These are phyloP conservation scores for Dioctria rufipes DNA, from an alignment of 2,888 invertebrate species.

Conservation along the genomic window DNA sequence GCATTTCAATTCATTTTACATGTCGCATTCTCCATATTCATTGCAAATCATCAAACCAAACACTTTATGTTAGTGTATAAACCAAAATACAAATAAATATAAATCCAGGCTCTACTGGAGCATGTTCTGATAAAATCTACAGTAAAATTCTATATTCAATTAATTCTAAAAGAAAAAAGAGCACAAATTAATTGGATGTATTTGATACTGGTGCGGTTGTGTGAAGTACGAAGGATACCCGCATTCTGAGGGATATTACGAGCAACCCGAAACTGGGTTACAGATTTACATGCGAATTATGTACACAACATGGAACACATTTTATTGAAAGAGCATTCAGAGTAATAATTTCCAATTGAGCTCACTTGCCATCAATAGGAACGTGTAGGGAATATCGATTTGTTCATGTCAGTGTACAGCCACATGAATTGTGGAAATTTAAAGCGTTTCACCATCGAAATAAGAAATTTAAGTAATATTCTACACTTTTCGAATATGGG, in stretches of 20 bases:
- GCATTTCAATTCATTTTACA: too few relatives aligned
- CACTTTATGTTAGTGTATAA: too few relatives aligned
- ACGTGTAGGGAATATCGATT: too few relatives aligned
- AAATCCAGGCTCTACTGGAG: too few relatives aligned
- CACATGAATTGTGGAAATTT: too few relatives aligned
- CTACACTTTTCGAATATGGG: too few relatives aligned
- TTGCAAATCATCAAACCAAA: too few relatives aligned
- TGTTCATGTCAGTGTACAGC: too few relatives aligned
- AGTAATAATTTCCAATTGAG: not conserved
- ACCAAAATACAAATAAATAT: too few relatives aligned
- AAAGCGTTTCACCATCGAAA: too few relatives aligned
- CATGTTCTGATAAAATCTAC: conserved; percentile 22
- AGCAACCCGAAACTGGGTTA: not conserved
- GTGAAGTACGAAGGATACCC: conserved; percentile 1
- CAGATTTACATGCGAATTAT: not conserved
- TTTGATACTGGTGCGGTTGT: conserved; percentile 11
- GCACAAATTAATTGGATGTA: conserved; percentile 19
- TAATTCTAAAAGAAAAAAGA: conserved; percentile 19
- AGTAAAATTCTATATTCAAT: not conserved
- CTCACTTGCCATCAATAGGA: not conserved
- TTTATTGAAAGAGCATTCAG: not conserved
- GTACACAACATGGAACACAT: not conserved
- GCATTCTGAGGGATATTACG: not conserved
- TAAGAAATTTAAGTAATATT: too few relatives aligned
- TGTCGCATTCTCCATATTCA: too few relatives aligned